Conservation (phyloP, 2,888 invertebrate species). For the Trachelus tabidus region DNA sequence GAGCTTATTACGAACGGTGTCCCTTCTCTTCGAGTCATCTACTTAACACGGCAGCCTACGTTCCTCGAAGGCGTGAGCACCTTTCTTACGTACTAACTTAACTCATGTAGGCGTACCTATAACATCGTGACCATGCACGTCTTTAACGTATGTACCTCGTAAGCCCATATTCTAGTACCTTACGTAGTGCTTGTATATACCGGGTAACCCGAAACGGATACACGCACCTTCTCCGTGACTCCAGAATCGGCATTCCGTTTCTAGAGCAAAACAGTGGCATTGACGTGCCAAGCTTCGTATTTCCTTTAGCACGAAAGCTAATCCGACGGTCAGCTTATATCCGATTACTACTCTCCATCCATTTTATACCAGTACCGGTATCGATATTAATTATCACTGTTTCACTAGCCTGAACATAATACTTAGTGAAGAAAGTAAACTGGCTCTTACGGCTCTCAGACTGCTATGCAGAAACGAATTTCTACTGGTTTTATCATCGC, state of each 20-base stretch:
- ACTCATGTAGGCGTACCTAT: neutral
- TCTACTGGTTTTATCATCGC: too few relatives aligned
- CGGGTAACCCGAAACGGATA: neutral
- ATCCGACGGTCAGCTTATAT: neutral
- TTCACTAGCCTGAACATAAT: neutral
- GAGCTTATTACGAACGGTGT: neutral
- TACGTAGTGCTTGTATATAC: neutral
- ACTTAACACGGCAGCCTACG: conserved; percentile 36
- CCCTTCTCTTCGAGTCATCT: conserved; percentile 27
- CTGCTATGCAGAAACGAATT: too few relatives aligned
- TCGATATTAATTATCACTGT: neutral
- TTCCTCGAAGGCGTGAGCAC: conserved; percentile 15
- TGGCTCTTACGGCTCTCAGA: neutral
- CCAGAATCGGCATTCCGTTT: neutral
- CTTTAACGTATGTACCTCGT: neutral
- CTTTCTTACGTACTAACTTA: neutral
- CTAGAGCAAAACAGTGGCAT: neutral
- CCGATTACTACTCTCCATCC: neutral
- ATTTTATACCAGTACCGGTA: neutral
- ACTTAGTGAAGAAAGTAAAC: neutral
- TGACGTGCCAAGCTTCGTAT: neutral
- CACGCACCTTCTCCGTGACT: neutral
- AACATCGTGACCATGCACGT: neutral
- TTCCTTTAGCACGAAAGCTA: neutral
- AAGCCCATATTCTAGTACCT: neutral